Percentiles rank a stretch among this genome's conserved stretches.
Conservation (phyloP, 2,888 invertebrate species). For the Conomelus anceps region DNA sequence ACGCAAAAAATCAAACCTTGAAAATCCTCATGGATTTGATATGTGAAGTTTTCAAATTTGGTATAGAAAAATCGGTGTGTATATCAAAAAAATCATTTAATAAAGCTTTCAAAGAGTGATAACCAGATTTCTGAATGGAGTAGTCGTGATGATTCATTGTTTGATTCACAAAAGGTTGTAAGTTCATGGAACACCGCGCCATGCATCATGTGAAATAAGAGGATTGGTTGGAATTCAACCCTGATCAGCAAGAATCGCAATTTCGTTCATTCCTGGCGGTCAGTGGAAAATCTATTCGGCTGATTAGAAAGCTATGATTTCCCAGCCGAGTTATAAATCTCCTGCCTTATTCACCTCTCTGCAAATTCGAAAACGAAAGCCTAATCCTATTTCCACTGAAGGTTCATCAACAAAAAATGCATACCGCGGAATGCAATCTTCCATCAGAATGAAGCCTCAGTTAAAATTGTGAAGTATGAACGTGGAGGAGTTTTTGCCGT, state of each 20-base stretch:
- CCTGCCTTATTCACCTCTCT: neutral
- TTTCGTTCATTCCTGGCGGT: neutral
- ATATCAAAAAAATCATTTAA: too few relatives aligned
- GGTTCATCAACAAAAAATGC: neutral
- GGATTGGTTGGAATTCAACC: neutral
- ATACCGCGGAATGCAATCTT: neutral
- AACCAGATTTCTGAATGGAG: neutral
- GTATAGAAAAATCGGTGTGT: too few relatives aligned
- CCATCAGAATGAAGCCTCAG: neutral
- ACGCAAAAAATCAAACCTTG: too few relatives aligned
- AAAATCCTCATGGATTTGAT: too few relatives aligned
- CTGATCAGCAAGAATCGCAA: neutral
- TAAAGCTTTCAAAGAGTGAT: neutral
- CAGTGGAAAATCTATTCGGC: neutral
- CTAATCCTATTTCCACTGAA: neutral
- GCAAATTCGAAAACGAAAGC: neutral
- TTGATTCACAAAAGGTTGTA: neutral
- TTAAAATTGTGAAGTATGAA: too few relatives aligned
- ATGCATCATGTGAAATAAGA: neutral
- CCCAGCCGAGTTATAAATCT: neutral
- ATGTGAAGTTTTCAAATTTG: too few relatives aligned
- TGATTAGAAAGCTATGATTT: neutral
- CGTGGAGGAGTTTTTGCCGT: neutral
- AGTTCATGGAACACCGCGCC: neutral
- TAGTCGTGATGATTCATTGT: neutral